Evolutionary conservation across 1,140 invertebrate species (phyloP), one percentile per base, ranked within the genome.

Genomic region (Aphidius ervi): DNA sequence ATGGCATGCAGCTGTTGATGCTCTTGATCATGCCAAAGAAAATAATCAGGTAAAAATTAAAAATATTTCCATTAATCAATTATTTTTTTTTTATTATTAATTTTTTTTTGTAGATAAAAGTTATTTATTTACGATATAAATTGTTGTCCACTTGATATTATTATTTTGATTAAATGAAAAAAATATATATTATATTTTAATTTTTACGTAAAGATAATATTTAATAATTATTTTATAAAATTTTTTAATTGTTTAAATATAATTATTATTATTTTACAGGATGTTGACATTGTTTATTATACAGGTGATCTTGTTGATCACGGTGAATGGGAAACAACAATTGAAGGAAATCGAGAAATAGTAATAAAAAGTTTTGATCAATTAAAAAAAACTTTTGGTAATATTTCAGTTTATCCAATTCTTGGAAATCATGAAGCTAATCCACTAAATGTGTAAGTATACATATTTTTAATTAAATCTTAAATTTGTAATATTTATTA

Each of bases 401-500:
- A 87, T 49, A 86, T 83, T 39, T 79, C 83, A 1, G 81, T 96
- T 3, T 88, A 86, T 71, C 86, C 89, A 5, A 82, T 87, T 52
- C 74, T 97, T 49, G 94, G 93, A 46, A 97, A 97, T 73, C 94
- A 97, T 68, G 94, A 97, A 77, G 83, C 90, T 46, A 86, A 91
- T 76, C 94, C 94, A 5, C 80, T 91, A 5, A 94, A 96, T 79
- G 84, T 87, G 89, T 93, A 80, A 85, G 55, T 61, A 58, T 39
- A 16, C 16, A 16, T 16, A 16, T 16, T 16, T 16, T 16, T 16
- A 16, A 16, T 16, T 16, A 1, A 16, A 16, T 16, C 16, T 16
- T 16, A 16, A 16, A 16, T 1, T 16, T 16, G 16, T 16, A 0
- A 16, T 16, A 16, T 20, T 37, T 6, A 52, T 20, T 16, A 6